A percentile compares a stretch with the other conserved stretches of the same genome.
Evolutionary conservation across 1,140 invertebrate genomes (phyloP).

Genomic region (Aplysia californica): DNA sequence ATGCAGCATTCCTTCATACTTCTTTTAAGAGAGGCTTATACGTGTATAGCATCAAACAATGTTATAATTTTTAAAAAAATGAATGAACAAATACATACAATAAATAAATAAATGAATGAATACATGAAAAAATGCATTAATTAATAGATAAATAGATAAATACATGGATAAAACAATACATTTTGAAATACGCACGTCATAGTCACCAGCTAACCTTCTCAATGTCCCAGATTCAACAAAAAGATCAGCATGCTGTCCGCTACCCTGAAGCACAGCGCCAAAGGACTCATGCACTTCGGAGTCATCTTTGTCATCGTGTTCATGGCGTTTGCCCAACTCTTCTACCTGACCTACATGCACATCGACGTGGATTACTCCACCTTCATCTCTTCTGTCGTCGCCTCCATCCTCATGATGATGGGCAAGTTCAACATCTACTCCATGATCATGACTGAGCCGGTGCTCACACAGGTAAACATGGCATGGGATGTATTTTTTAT

Average conservation of each 20-base stretch:
- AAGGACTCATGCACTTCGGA: constrained; percentile 64
- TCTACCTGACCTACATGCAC: constrained; percentile 70
- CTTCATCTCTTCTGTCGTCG: constrained; percentile 69
- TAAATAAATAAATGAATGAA: too few relatives aligned
- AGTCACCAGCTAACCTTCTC: too few relatives aligned
- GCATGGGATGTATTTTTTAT: too few relatives aligned
- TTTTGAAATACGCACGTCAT: too few relatives aligned
- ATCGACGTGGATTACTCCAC: constrained; percentile 68
- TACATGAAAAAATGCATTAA: too few relatives aligned
- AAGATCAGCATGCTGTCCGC: constrained; percentile 67
- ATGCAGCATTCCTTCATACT: too few relatives aligned
- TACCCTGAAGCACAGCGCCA: constrained; percentile 59
- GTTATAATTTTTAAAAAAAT: too few relatives aligned
- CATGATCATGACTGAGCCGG: constrained; percentile 65
- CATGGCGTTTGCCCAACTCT: constrained; percentile 67
- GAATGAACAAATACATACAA: too few relatives aligned
- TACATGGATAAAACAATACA: too few relatives aligned
- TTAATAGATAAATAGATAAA: too few relatives aligned
- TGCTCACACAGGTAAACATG: constrained; percentile 66
- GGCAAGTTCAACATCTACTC: constrained; percentile 72
- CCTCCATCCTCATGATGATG: constrained; percentile 71
- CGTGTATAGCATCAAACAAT: too few relatives aligned
- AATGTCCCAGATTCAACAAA: constrained; percentile 68
- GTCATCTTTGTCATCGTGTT: constrained; percentile 67
- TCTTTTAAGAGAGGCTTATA: too few relatives aligned